Conservation (phyloP, 2,888 invertebrate species). For the Cantharis nigra region DNA sequence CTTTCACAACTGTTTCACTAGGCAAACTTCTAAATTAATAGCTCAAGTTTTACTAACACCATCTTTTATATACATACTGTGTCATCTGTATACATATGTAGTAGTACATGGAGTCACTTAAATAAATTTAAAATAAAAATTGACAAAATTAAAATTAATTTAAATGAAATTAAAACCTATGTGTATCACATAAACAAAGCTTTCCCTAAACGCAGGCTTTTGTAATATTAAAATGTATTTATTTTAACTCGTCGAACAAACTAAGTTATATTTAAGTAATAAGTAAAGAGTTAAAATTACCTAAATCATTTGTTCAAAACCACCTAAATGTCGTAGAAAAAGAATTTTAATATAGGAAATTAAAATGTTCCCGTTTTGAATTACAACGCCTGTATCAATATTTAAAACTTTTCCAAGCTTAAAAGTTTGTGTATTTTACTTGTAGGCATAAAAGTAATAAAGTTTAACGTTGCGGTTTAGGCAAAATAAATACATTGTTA, state of each 20-base stretch:
- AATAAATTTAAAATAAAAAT: too few species aligned
- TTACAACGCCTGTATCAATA: neutral
- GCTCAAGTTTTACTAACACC: neutral
- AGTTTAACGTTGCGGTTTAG: neutral
- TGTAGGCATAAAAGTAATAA: neutral
- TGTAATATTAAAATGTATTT: constrained; percentile 22
- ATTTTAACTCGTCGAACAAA: constrained; percentile 22
- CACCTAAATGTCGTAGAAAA: neutral
- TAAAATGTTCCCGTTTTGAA: neutral
- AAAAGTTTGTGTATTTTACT: neutral
- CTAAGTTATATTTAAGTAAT: constrained; percentile 2
- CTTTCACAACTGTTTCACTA: constrained; percentile 20
- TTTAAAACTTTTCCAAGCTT: neutral
- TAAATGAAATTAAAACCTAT: too few species aligned
- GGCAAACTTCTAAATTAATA: constrained; percentile 26
- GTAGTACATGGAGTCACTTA: too few species aligned
- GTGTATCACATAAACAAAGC: too few species aligned
- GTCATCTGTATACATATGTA: neutral
- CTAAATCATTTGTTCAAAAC: constrained; percentile 21
- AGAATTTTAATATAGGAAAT: neutral
- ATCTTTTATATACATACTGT: neutral
- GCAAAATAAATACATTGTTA: neutral
- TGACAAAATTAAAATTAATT: too few species aligned
- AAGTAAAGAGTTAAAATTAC: constrained; percentile 18
- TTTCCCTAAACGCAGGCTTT: neutral